phyloP scores from a whole-genome alignment of 92 coral and sea anemone genomes.

The Zoanthus gigantus region DNA sequence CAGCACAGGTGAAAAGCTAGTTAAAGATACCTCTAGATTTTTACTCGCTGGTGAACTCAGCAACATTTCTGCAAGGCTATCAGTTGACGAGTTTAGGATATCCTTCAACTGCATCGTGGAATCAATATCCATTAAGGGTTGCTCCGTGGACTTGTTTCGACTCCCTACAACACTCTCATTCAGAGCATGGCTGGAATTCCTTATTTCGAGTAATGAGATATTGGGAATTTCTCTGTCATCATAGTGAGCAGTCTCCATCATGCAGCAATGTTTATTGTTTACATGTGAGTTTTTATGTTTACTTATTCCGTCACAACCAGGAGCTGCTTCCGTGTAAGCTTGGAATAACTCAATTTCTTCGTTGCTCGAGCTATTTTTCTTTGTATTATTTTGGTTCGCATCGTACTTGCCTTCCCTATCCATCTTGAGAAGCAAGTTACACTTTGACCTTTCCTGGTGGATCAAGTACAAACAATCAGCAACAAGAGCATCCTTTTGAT shows the following conservation, averaged over 20 bases:
- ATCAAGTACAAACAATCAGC: not conserved
- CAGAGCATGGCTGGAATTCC: not conserved
- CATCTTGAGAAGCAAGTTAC: constrained; percentile 52
- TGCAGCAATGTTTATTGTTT: not conserved
- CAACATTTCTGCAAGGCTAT: constrained; percentile 21
- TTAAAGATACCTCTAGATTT: not conserved
- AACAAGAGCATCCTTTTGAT: not conserved
- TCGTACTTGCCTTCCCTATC: not conserved
- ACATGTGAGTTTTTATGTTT: not conserved
- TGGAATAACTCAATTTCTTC: constrained; percentile 23
- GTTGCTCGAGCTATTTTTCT: not conserved
- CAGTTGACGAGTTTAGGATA: constrained; percentile 12
- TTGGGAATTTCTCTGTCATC: not conserved
- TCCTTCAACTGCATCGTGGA: constrained; percentile 23
- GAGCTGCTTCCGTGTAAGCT: not conserved
- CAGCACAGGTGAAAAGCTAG: not conserved
- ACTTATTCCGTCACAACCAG: not conserved
- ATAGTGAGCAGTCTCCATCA: not conserved
- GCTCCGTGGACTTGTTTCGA: constrained; percentile 38
- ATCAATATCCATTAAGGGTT: constrained; percentile 25
- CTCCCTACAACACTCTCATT: not conserved
- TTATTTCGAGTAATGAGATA: not conserved
- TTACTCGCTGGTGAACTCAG: constrained; percentile 5
- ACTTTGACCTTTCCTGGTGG: constrained; percentile 58
- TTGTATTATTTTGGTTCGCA: not conserved